phyloP scores from a whole-genome alignment of 2,888 invertebrate species.

The Diplolepis rosae region DNA sequence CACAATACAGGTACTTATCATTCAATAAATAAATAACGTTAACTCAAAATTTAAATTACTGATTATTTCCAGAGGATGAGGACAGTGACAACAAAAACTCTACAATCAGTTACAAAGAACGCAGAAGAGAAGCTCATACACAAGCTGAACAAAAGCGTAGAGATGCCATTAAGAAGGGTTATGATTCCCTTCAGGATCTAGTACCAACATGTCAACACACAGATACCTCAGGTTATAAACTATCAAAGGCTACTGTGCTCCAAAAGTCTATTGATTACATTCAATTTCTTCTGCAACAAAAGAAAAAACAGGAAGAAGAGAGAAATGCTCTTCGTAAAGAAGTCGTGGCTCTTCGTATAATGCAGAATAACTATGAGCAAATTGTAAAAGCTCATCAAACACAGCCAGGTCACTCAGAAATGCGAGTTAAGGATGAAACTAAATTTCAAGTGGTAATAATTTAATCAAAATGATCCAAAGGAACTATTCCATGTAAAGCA shows the following conservation, averaged over 20 bases:
- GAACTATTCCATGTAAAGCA: neutral
- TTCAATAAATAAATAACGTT: neutral
- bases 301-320: slow-evolving; percentile 96
- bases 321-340: slow-evolving; percentile 91
- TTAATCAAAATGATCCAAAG: slow-evolving; percentile 11
- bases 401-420: slow-evolving; percentile 90
- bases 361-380: slow-evolving; percentile 94
- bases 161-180: slow-evolving; percentile 98
- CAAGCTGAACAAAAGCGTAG: slow-evolving; percentile 97
- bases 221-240: slow-evolving; percentile 93
- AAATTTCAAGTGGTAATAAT: slow-evolving; percentile 93
- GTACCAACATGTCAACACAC: slow-evolving; percentile 96
- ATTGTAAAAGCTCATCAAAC: slow-evolving; percentile 97
- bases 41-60: slow-evolving; percentile 1
- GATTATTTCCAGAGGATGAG: slow-evolving; percentile 76
- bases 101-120: slow-evolving; percentile 91
- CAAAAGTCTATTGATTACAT: slow-evolving; percentile 97
- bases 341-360: slow-evolving; percentile 91
- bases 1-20: slow-evolving; percentile 84
- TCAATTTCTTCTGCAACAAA: slow-evolving; percentile 92
- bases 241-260: slow-evolving; percentile 95
- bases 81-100: slow-evolving; percentile 78
- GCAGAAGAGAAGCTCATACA: slow-evolving; percentile 95
- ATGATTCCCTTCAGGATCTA: slow-evolving; percentile 93
- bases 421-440: slow-evolving; percentile 93